phyloP scores from a whole-genome alignment of 2,888 invertebrate genomes.

The Perdita meconis region DNA sequence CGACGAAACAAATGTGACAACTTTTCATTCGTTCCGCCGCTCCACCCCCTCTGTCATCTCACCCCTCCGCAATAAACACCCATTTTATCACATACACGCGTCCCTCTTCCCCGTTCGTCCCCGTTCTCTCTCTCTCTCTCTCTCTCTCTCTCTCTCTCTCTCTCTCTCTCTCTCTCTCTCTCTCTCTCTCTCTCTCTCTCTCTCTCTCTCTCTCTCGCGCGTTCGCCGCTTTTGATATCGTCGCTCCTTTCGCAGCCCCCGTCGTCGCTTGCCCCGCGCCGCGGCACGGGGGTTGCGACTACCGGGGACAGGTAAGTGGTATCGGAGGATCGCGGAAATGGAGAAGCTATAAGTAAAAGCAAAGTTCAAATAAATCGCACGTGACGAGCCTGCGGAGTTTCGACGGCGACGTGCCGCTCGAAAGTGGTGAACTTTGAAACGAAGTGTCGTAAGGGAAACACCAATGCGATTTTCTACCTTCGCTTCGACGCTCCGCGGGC shows the following conservation, averaged over 20 bases:
- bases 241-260: slow-evolving; percentile 70
- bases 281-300: slow-evolving; percentile 10
- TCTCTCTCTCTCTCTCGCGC: slow-evolving; percentile 25
- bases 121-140: slow-evolving; percentile 28
- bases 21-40: slow-evolving; percentile 58
- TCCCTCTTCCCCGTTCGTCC: slow-evolving; percentile 23
- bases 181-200: slow-evolving; percentile 26
- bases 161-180: slow-evolving; percentile 22
- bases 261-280: slow-evolving; percentile 34
- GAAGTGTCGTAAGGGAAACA: slow-evolving; percentile 33
- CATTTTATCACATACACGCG: slow-evolving; percentile 51
- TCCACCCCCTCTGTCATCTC: slow-evolving; percentile 43
- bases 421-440: slow-evolving; percentile 50
- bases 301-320: slow-evolving; percentile 43
- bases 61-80: slow-evolving; percentile 63
- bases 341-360: slow-evolving; percentile 68
- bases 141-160: too few species aligned
- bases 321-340: slow-evolving; percentile 36
- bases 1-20: slow-evolving; percentile 67
- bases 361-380: slow-evolving; percentile 75
- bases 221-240: slow-evolving; percentile 68
- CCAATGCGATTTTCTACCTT: slow-evolving; percentile 60
- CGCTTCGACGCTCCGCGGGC: slow-evolving; percentile 28
- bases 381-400: slow-evolving; percentile 64
- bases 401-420: slow-evolving; percentile 12